Evolutionary conservation across 1,140 invertebrate species (phyloP).

Genomic region (Neodiprion lecontei): DNA sequence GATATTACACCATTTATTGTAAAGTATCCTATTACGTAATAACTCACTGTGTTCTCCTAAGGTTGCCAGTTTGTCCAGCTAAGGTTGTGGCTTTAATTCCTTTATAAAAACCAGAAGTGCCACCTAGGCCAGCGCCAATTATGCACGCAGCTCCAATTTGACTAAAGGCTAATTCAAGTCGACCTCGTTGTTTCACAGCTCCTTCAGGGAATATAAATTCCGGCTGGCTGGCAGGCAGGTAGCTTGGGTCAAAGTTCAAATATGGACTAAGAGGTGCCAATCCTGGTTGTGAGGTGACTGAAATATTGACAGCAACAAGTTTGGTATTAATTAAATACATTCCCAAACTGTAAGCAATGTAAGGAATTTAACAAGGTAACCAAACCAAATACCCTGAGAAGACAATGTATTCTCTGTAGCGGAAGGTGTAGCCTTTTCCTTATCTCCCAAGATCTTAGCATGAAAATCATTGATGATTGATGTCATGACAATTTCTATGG

Average conservation of each 20-base stretch:
- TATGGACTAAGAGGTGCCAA: conserved; percentile 81
- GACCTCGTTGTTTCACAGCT: conserved; percentile 77
- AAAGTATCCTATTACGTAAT: not conserved
- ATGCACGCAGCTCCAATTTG: conserved; percentile 91
- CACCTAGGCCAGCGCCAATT: conserved; percentile 84
- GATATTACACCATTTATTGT: too few relatives aligned
- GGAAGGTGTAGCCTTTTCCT: not conserved
- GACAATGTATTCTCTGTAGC: not conserved
- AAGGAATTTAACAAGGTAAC: too few relatives aligned
- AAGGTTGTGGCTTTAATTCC: conserved; percentile 84
- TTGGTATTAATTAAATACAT: too few relatives aligned
- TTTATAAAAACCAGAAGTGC: conserved; percentile 83
- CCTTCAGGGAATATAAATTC: conserved; percentile 95
- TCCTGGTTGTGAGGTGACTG: conserved; percentile 50
- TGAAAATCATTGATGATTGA: not conserved
- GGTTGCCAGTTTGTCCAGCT: conserved; percentile 85
- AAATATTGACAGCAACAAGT: conserved; percentile 22
- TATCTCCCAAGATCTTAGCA: not conserved
- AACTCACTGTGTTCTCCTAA: conserved; percentile 88
- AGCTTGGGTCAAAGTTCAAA: conserved; percentile 89
- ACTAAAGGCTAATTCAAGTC: conserved; percentile 90
- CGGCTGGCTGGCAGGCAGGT: conserved; percentile 81
- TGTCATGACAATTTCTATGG: not conserved
- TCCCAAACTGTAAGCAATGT: too few relatives aligned
- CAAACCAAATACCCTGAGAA: not conserved